Evolutionary conservation across 1,140 invertebrate genomes (phyloP).

Genomic region (Trichogramma pretiosum): DNA sequence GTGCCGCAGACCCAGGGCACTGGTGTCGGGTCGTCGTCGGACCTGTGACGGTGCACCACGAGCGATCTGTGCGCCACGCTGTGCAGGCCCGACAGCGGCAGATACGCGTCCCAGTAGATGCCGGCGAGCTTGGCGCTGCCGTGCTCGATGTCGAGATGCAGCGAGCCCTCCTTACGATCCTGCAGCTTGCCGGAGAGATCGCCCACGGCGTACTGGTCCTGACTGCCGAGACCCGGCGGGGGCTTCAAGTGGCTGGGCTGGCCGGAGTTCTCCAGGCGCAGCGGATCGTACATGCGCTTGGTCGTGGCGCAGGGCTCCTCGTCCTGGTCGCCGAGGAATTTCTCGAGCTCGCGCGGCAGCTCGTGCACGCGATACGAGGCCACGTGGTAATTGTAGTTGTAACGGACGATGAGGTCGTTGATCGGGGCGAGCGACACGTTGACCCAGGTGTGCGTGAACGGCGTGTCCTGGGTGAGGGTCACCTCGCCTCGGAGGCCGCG

Average conservation of each 20-base stretch:
- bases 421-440: slow-evolving; percentile 62
- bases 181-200: slow-evolving; percentile 85
- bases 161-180: slow-evolving; percentile 58
- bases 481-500: slow-evolving; percentile 75
- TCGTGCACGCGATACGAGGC: slow-evolving; percentile 61
- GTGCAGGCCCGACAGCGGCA: slow-evolving; percentile 72
- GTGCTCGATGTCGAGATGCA: slow-evolving; percentile 56
- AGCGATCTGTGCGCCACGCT: slow-evolving; percentile 75
- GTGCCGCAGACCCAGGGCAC: slow-evolving; percentile 62
- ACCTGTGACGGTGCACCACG: slow-evolving; percentile 57
- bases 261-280: slow-evolving; percentile 46
- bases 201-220: slow-evolving; percentile 80
- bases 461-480: slow-evolving; percentile 69
- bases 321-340: slow-evolving; percentile 39
- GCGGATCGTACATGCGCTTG: slow-evolving; percentile 62
- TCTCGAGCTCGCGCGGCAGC: slow-evolving; percentile 54
- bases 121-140: slow-evolving; percentile 63
- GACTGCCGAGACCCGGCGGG: slow-evolving; percentile 69
- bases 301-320: slow-evolving; percentile 54
- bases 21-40: slow-evolving; percentile 41
- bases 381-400: slow-evolving; percentile 53
- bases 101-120: slow-evolving; percentile 72
- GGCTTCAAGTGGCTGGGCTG: no score
- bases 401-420: slow-evolving; percentile 54
- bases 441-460: slow-evolving; percentile 75